Conservation (phyloP, 2,113 vertebrate species). For the Brevimyrus niger region DNA sequence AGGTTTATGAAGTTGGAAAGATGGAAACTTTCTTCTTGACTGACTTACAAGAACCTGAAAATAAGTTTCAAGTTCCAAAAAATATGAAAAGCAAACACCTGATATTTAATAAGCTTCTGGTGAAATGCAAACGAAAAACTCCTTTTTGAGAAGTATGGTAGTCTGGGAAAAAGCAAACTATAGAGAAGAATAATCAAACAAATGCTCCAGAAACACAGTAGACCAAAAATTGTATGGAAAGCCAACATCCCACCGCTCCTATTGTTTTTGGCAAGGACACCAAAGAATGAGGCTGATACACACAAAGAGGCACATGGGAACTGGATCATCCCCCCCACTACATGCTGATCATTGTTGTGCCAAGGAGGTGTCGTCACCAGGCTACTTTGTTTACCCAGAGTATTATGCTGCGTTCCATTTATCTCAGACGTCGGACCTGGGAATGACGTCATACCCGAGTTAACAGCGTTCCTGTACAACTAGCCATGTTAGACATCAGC, state of each 20-base stretch:
- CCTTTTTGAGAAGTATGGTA: background rate
- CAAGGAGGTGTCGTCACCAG: slow-evolving; percentile 4
- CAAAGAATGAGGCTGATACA: slow-evolving; percentile 27
- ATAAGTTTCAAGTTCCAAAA: background rate
- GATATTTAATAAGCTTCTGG: background rate
- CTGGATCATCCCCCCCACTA: background rate
- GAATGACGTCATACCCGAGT: background rate
- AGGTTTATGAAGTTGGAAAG: slow-evolving; percentile 6
- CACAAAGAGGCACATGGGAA: background rate
- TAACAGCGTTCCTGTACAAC: background rate
- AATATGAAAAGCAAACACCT: background rate
- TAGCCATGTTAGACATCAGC: background rate
- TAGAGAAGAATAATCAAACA: background rate
- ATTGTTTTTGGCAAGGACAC: slow-evolving; percentile 46
- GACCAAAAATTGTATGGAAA: slow-evolving; percentile 41
- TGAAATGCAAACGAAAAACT: background rate
- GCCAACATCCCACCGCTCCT: slow-evolving; percentile 38
- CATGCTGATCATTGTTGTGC: slow-evolving; percentile 5
- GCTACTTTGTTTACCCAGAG: background rate
- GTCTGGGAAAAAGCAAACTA: background rate
- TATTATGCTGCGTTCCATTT: slow-evolving; percentile 8
- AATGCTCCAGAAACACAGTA: background rate
- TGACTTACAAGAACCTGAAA: background rate
- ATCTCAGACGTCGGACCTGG: background rate
- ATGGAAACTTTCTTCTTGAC: slow-evolving; percentile 32